Evolutionary conservation across 2,113 vertebrate genomes (phyloP).

Genomic region (Steatornis caripensis): DNA sequence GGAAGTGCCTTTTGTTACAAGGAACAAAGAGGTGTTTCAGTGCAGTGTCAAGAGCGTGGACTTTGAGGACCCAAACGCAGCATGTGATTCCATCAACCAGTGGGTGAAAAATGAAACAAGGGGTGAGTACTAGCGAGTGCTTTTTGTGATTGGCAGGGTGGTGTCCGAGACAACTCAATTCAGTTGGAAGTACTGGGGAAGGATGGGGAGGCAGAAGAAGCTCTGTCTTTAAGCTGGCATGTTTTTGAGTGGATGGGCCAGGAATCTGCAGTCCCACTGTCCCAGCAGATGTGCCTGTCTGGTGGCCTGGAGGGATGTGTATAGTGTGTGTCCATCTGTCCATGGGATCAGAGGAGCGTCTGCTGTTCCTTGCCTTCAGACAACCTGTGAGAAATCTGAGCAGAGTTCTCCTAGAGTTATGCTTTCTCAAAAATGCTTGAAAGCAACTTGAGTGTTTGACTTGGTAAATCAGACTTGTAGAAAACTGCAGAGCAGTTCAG

Average conservation of each 20-base stretch:
- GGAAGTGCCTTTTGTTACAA: constrained; percentile 77
- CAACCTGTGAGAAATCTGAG: background rate
- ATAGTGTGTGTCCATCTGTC: background rate
- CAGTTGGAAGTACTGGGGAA: background rate
- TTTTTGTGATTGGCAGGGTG: background rate
- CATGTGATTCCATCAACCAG: constrained; percentile 83
- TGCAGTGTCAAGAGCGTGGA: constrained; percentile 78
- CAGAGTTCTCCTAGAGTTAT: background rate
- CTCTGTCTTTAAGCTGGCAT: background rate
- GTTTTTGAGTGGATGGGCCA: background rate
- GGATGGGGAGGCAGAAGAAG: background rate
- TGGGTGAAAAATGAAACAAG: constrained; percentile 92
- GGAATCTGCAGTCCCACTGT: background rate
- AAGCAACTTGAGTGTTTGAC: background rate
- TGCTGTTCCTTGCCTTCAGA: background rate
- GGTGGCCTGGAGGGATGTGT: background rate
- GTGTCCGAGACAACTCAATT: background rate
- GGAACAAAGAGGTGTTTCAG: constrained; percentile 90
- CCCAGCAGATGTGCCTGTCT: background rate
- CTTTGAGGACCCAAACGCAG: constrained; percentile 77
- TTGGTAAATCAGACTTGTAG: background rate
- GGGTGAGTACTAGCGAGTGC: constrained; percentile 69
- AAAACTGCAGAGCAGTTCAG: background rate
- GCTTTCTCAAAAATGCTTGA: background rate
- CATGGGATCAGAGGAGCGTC: background rate